A percentile compares a stretch with the other conserved stretches of the same genome.
Evolutionary conservation across 2,888 invertebrate species (phyloP).

Genomic region (Villa cingulata): DNA sequence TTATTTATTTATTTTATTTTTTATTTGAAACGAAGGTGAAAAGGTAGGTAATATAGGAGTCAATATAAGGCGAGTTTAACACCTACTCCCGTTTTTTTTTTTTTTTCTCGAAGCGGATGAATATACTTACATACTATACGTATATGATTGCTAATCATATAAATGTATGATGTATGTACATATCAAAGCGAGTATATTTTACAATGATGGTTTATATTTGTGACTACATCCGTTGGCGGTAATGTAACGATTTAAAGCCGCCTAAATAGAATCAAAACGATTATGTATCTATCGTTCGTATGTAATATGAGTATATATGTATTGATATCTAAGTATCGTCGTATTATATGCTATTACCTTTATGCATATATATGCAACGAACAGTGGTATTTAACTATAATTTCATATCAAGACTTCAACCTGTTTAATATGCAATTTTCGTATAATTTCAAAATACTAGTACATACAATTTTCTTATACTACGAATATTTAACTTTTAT

Average conservation of each 20-base stretch:
- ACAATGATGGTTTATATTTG: neutral
- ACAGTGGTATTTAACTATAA: too few relatives aligned
- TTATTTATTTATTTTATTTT: too few relatives aligned
- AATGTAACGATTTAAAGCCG: neutral
- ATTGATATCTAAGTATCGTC: too few relatives aligned
- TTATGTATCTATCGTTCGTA: too few relatives aligned
- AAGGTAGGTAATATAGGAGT: slow-evolving; percentile 1
- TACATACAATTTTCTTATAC: too few relatives aligned
- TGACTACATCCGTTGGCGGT: neutral
- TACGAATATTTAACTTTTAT: too few relatives aligned
- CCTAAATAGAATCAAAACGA: neutral
- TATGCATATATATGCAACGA: too few relatives aligned
- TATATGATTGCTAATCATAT: neutral
- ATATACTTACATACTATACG: neutral
- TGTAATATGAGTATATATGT: too few relatives aligned
- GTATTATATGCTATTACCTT: too few relatives aligned
- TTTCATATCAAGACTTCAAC: neutral
- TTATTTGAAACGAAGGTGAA: neutral
- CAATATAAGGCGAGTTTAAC: neutral
- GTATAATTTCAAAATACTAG: neutral
- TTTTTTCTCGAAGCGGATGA: neutral
- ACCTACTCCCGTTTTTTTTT: neutral
- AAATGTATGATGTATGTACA: neutral
- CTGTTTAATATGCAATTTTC: neutral
- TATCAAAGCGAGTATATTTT: too few relatives aligned